phyloP scores from a whole-genome alignment of 2,113 vertebrate species.

The Pelodiscus sinensis region DNA sequence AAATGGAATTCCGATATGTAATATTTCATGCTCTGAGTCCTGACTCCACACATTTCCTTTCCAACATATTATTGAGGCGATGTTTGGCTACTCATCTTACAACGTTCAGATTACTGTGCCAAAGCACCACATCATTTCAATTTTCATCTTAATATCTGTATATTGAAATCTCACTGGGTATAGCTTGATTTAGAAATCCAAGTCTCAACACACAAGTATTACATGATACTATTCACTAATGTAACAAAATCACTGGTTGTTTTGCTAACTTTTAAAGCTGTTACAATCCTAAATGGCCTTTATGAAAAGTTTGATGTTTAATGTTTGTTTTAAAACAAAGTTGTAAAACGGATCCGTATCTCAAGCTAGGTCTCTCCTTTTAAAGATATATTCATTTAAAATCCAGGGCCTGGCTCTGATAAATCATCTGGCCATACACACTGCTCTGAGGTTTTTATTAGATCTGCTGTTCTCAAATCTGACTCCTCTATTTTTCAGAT shows the following conservation, averaged over 20 bases:
- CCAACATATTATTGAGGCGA: neutral
- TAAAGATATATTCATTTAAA: neutral
- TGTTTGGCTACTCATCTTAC: neutral
- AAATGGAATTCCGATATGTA: neutral
- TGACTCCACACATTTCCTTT: neutral
- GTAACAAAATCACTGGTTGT: neutral
- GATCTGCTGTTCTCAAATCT: neutral
- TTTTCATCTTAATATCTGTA: neutral
- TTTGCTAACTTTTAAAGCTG: neutral
- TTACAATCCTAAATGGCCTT: neutral
- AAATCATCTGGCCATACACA: neutral
- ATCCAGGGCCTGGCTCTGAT: neutral
- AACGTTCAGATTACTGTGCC: neutral
- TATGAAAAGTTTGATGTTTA: neutral
- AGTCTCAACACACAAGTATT: neutral
- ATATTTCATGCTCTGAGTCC: neutral
- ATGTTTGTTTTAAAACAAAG: neutral
- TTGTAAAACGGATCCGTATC: neutral
- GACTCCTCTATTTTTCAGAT: neutral
- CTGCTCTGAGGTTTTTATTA: neutral
- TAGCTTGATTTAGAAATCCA: neutral
- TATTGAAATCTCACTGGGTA: neutral
- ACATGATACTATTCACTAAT: neutral
- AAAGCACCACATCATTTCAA: neutral
- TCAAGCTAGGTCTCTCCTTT: neutral